A percentile compares a stretch with the other conserved stretches of the same genome.
Conservation (phyloP, 2,888 invertebrate species). For the Phalera bucephala region DNA sequence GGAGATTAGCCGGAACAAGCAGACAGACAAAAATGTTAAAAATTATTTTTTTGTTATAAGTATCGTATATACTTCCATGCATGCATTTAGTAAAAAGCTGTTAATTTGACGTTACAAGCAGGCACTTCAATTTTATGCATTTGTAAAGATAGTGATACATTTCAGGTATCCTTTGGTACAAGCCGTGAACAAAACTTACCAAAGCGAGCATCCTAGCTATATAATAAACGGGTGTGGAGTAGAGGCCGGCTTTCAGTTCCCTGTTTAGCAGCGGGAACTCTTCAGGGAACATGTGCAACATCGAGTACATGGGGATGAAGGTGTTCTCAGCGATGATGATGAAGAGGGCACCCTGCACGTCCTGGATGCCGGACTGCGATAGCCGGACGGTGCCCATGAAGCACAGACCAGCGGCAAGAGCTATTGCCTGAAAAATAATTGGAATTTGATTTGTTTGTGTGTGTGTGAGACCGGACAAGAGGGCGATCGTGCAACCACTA, state of each 20-base stretch:
- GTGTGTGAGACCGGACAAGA: background rate
- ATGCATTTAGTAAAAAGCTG: no score
- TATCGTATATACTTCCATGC: no score
- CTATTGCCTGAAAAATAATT: slow-evolving; percentile 79
- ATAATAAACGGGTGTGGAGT: slow-evolving; percentile 91
- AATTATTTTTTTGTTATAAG: no score
- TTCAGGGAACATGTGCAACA: slow-evolving; percentile 91
- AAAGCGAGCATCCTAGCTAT: slow-evolving; percentile 90
- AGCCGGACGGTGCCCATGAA: slow-evolving; percentile 89
- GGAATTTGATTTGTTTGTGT: background rate
- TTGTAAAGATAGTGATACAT: no score
- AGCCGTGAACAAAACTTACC: no score
- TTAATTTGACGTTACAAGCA: no score
- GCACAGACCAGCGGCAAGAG: slow-evolving; percentile 91
- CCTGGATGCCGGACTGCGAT: slow-evolving; percentile 92
- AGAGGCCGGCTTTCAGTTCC: slow-evolving; percentile 92
- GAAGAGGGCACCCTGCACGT: slow-evolving; percentile 94
- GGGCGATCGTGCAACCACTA: no score
- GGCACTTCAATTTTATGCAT: no score
- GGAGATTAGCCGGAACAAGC: no score
- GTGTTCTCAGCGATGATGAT: slow-evolving; percentile 95
- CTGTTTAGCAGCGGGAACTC: slow-evolving; percentile 90
- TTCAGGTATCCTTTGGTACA: no score
- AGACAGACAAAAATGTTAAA: no score
- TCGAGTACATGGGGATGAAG: slow-evolving; percentile 95